phyloP scores from a whole-genome alignment of 2,797 vertebrate genomes.

The Austrolebias charrua region DNA sequence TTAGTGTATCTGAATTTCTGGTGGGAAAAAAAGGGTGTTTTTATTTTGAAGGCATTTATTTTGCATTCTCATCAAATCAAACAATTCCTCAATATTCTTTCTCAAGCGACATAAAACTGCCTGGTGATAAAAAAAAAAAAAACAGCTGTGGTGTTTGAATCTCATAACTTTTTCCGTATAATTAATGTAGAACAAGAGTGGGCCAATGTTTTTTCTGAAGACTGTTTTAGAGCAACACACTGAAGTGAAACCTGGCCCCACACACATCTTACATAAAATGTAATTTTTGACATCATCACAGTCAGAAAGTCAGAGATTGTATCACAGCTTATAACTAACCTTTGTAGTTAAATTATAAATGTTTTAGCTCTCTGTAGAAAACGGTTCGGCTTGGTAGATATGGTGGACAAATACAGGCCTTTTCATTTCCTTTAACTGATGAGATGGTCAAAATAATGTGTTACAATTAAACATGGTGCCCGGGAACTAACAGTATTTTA shows the following conservation, averaged over 20 bases:
- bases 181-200: not conserved
- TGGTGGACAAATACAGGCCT: not conserved
- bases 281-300: not conserved
- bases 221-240: not conserved
- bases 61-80: not conserved
- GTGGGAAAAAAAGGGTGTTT: not conserved
- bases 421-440: not conserved
- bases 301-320: not conserved
- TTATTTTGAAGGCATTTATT: not conserved
- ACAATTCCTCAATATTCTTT: not conserved
- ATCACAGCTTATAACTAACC: not conserved
- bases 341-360: not conserved
- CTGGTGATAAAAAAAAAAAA: not conserved
- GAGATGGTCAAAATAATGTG: not conserved
- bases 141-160: not conserved
- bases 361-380: not conserved
- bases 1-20: conserved; percentile 15
- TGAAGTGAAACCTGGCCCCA: not conserved
- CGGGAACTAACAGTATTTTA: not conserved
- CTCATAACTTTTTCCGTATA: conserved; percentile 1
- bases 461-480: not conserved
- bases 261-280: not conserved
- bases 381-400: no score
- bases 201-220: not conserved
- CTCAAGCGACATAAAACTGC: not conserved